These are phyloP conservation scores for Hippocampus guttulatus DNA, from an alignment of 2,113 vertebrate genomes.

Conservation along the genomic window DNA sequence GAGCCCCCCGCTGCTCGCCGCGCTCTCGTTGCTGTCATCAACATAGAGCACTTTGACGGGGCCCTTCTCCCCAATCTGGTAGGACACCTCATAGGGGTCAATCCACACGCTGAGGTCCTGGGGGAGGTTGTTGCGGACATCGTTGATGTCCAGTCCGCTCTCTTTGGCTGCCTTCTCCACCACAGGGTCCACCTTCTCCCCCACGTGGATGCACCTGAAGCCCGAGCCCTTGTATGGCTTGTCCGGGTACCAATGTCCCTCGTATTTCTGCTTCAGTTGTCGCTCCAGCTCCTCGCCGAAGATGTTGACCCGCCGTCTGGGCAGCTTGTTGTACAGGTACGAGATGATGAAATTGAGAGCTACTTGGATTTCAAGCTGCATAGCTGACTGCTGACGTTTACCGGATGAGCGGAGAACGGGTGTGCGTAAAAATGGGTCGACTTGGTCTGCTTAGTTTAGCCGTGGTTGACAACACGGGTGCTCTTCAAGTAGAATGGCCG, in stretches of 20 bases:
- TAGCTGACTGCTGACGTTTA: conserved; percentile 83
- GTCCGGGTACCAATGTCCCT: conserved; percentile 99
- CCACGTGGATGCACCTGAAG: conserved; percentile 95
- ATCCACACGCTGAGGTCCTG: conserved; percentile 99
- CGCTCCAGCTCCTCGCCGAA: conserved; percentile 97
- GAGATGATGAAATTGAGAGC: conserved; percentile 99
- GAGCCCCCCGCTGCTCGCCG: conserved; percentile 79
- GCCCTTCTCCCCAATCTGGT: conserved; percentile 98
- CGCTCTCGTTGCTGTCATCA: conserved; percentile 88
- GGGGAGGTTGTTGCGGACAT: conserved; percentile 95
- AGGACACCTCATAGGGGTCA: conserved; percentile 96
- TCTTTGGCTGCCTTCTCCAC: conserved; percentile 97
- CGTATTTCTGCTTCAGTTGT: conserved; percentile 95
- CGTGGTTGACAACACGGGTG: conserved; percentile 58
- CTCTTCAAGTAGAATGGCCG: conserved; percentile 52
- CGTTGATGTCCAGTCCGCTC: conserved; percentile 94
- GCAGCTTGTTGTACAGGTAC: conserved; percentile 99
- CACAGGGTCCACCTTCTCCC: conserved; percentile 96
- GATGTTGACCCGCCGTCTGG: conserved; percentile 95
- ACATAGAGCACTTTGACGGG: conserved; percentile 96
- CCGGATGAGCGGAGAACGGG: conserved; percentile 60
- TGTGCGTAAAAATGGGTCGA: conserved; percentile 43
- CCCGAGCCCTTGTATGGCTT: conserved; percentile 99
- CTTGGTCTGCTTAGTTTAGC: conserved; percentile 57
- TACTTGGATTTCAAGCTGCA: conserved; percentile 99